These are phyloP conservation scores for Drosophila mulleri DNA, from an alignment of 2,888 invertebrate genomes.

Conservation along the genomic window DNA sequence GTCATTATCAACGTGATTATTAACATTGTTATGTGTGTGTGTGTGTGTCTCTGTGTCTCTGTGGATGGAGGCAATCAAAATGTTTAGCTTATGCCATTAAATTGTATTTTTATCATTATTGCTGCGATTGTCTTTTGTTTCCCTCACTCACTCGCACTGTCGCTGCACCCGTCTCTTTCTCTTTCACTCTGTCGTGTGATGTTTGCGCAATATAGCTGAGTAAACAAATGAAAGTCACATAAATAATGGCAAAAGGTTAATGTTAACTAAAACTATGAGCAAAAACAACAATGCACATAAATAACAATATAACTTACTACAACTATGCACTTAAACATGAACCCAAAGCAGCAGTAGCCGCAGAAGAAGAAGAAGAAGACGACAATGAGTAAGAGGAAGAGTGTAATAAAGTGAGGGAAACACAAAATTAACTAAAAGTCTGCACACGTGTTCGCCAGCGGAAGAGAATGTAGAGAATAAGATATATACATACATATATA, in stretches of 20 bases:
- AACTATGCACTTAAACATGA: conserved; percentile 6
- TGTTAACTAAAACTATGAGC: conserved; percentile 39
- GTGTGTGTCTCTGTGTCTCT: neutral
- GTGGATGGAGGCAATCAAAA: conserved; percentile 57
- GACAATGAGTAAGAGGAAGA: neutral
- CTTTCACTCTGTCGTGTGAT: neutral
- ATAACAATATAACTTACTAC: conserved; percentile 25
- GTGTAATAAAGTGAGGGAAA: conserved; percentile 13
- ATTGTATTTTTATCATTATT: conserved; percentile 62
- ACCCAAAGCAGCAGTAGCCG: neutral
- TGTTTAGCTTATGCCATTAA: conserved; percentile 66
- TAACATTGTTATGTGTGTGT: conserved; percentile 18
- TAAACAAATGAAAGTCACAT: conserved; percentile 65
- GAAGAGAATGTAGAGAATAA: conserved; percentile 8
- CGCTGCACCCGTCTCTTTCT: neutral
- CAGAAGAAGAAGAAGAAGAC: neutral
- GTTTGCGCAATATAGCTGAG: conserved; percentile 17
- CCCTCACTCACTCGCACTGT: neutral
- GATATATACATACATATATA: neutral
- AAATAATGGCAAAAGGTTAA: conserved; percentile 60
- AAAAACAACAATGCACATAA: conserved; percentile 44
- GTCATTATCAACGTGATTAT: conserved; percentile 28
- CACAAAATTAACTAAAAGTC: conserved; percentile 24
- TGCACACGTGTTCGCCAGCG: conserved; percentile 32
- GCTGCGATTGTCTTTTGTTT: conserved; percentile 20